Conservation (phyloP, 30 jellyfish, hydroid and myxozoan species). For the Pelagia noctiluca region DNA sequence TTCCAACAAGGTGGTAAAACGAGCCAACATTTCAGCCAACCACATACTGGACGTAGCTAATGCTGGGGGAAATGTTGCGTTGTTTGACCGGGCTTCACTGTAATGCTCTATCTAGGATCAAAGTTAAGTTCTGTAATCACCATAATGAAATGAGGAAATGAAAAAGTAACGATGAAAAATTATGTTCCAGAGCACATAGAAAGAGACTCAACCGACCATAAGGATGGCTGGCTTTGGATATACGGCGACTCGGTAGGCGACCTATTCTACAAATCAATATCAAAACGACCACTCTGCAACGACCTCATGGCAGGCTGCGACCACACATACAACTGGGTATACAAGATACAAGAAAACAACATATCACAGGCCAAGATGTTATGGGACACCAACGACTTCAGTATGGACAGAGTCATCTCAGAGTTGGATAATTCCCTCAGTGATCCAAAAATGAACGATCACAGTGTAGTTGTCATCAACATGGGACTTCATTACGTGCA, state of each 20-base stretch:
- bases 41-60: too few species aligned
- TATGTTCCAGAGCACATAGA: slow-evolving; percentile 48
- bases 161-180: too few species aligned
- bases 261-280: slow-evolving; percentile 74
- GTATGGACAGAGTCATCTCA: slow-evolving; percentile 73
- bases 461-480: slow-evolving; percentile 78
- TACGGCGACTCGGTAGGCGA: slow-evolving; percentile 98
- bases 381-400: slow-evolving; percentile 84
- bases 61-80: too few species aligned
- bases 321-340: slow-evolving; percentile 96
- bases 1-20: too few species aligned
- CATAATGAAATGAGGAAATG: too few species aligned
- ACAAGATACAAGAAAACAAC: slow-evolving; percentile 73
- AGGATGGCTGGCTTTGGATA: slow-evolving; percentile 91
- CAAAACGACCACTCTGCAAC: slow-evolving; percentile 80
- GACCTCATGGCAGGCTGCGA: slow-evolving; percentile 72
- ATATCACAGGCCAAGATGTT: slow-evolving; percentile 75
- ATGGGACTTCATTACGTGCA: slow-evolving; percentile 93
- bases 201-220: slow-evolving; percentile 53
- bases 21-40: too few species aligned
- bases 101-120: too few species aligned
- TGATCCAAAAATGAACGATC: slow-evolving; percentile 72
- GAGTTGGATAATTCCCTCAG: slow-evolving; percentile 81
- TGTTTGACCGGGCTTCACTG: too few species aligned
- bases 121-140: too few species aligned